Evolutionary conservation across 2,113 vertebrate species (phyloP).

Genomic region (Rhinolophus ferrumequinum): DNA sequence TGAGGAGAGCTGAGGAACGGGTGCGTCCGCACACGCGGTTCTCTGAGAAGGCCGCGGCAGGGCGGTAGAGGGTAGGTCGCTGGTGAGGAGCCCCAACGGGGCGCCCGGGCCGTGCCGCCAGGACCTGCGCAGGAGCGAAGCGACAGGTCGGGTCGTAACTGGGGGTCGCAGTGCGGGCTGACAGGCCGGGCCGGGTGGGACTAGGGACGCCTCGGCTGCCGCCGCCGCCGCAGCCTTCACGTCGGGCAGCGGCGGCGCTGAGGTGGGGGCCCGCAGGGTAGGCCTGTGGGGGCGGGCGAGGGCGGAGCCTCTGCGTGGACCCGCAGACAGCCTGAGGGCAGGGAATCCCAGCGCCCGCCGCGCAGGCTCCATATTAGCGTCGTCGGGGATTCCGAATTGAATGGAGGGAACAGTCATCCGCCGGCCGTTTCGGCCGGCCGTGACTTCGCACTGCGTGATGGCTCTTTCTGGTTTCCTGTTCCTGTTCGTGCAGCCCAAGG

Average conservation of each 20-base stretch:
- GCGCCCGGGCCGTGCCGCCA: too few relatives aligned
- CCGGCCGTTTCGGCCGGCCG: accelerated
- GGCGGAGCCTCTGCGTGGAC: not conserved
- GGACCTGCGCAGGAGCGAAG: not conserved
- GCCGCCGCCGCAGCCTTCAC: too few relatives aligned
- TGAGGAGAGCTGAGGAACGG: not conserved
- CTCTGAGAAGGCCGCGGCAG: not conserved
- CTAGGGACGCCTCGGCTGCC: not conserved
- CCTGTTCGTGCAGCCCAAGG: constrained; percentile 73
- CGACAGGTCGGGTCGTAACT: too few relatives aligned
- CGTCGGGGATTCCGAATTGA: not conserved
- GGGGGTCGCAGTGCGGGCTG: not conserved
- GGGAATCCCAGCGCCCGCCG: not conserved
- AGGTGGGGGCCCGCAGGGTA: not conserved
- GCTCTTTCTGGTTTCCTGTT: not conserved
- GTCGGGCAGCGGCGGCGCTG: not conserved
- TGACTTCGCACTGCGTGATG: not conserved
- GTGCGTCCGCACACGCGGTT: not conserved
- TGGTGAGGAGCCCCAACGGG: not conserved
- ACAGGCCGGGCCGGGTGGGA: not conserved
- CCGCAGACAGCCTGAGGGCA: accelerated
- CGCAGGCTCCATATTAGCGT: not conserved
- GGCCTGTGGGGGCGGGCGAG: not conserved
- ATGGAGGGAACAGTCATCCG: accelerated
- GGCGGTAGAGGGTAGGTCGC: not conserved